Conservation (phyloP, 2,113 vertebrate species). For the Corythornis vintsioides region DNA sequence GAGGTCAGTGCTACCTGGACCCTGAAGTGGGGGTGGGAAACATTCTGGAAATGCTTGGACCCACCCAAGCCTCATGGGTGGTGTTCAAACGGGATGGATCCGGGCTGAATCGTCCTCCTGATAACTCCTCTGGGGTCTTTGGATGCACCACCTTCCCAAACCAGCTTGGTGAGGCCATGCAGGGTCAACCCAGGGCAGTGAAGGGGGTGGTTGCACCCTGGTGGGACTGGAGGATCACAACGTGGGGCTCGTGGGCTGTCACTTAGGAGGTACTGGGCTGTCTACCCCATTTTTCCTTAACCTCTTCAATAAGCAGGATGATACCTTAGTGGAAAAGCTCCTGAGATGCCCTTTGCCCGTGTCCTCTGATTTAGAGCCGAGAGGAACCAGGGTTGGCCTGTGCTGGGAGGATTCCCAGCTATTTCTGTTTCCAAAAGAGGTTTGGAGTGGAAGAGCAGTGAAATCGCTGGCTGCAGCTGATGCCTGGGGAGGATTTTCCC, state of each 20-base stretch:
- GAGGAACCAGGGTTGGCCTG: background rate
- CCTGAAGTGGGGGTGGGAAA: rapidly evolving
- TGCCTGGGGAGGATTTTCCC: background rate
- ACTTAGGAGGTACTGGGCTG: background rate
- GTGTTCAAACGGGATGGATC: rapidly evolving
- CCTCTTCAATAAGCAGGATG: background rate
- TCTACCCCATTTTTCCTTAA: background rate
- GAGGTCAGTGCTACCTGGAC: rapidly evolving
- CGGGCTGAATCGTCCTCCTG: background rate
- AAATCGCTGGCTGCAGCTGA: background rate
- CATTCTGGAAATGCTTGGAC: background rate
- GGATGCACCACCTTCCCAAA: rapidly evolving
- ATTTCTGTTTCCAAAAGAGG: background rate
- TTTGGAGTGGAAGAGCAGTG: background rate
- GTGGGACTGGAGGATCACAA: background rate
- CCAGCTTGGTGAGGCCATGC: rapidly evolving
- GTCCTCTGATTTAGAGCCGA: background rate
- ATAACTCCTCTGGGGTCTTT: rapidly evolving
- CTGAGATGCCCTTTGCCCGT: background rate
- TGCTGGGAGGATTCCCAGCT: background rate
- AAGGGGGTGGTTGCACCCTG: rapidly evolving
- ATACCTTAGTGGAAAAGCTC: background rate
- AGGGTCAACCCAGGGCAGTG: background rate
- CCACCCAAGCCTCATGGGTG: background rate
- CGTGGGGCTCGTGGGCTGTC: background rate